Base-by-base conservation (phyloP, 2,113 vertebrate species). In the Oryzias curvinotus region DNA sequence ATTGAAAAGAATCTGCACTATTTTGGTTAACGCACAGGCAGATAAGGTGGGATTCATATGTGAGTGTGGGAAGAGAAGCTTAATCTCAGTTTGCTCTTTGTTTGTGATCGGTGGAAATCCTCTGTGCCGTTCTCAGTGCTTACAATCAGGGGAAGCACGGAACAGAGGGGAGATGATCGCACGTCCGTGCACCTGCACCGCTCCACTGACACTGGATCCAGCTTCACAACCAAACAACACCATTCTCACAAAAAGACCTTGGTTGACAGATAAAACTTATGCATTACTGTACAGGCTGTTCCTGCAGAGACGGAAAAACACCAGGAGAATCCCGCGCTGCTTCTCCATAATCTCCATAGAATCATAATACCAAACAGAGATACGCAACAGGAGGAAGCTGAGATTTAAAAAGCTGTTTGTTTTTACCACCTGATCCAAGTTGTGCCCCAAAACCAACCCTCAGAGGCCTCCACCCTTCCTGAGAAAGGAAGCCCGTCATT, bases 91-190 rank as follows among this genome's bases (percentile, higher is more conserved):
- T 66, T 75, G 75, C 73, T 82, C 81, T 81, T 87, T 82, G 81
- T 85, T 76, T 77, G 85, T 84, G 85, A 89, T 90, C 78, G 73
- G 75, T 81, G 85, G 76, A 87, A 90, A 91, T 89, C 85, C 86
- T 88, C 77, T 71, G 75, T 82, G 80, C 66, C 58, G 17, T 55
- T 51, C 73, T 77, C 68, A 68, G n/a, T 50, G 47, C 62, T 71
- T 64, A 89, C 87, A 89, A 88, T 88, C 70, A 70, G 63, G 76
- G 84, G 87, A 86, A 87, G 63, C 65, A 7, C 57, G 57, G 44
- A 50, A 57, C 52, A 52, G 73, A 73, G 71, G 72, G 76, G 77
- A 78, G 71, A 66, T 65, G 47, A 76, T 69, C 5, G 57, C 64
- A 70, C 63, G 62, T 83, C 71, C 60, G 54, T 62, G 65, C 85